Conservation (phyloP, 2,113 vertebrate genomes). For the Apistogramma diplotaenia region DNA sequence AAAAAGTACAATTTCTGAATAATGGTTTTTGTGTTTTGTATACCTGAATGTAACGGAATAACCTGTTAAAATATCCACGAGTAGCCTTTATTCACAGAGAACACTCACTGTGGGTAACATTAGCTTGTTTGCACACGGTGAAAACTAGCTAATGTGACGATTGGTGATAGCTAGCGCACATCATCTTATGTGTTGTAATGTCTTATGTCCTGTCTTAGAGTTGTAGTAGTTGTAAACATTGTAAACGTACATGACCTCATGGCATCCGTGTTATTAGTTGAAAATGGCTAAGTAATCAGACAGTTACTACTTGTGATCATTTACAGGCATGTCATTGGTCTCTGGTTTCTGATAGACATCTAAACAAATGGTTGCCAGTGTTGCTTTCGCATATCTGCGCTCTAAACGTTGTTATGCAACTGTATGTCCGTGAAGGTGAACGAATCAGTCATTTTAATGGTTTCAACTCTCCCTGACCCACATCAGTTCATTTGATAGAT, state of each 20-base stretch:
- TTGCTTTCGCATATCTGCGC: background rate
- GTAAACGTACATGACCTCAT: background rate
- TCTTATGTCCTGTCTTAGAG: background rate
- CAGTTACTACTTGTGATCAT: background rate
- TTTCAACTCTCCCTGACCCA: background rate
- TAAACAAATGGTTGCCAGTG: background rate
- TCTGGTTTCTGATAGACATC: background rate
- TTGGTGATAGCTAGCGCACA: slow-evolving; percentile 8
- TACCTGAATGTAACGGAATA: background rate
- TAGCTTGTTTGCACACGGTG: slow-evolving; percentile 49
- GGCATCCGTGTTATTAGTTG: background rate
- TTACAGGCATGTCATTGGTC: background rate
- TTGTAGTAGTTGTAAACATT: background rate
- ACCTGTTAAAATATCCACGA: background rate
- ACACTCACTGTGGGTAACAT: background rate
- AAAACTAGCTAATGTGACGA: slow-evolving; percentile 22
- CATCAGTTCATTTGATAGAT: background rate
- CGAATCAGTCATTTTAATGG: background rate
- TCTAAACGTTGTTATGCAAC: background rate
- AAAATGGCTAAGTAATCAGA: background rate
- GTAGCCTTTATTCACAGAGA: background rate
- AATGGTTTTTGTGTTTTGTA: background rate
- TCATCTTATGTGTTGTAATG: background rate
- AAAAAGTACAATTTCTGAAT: background rate
- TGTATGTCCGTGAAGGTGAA: background rate